phyloP scores from a whole-genome alignment of 2,888 invertebrate genomes.

The Nudaria mundana region DNA sequence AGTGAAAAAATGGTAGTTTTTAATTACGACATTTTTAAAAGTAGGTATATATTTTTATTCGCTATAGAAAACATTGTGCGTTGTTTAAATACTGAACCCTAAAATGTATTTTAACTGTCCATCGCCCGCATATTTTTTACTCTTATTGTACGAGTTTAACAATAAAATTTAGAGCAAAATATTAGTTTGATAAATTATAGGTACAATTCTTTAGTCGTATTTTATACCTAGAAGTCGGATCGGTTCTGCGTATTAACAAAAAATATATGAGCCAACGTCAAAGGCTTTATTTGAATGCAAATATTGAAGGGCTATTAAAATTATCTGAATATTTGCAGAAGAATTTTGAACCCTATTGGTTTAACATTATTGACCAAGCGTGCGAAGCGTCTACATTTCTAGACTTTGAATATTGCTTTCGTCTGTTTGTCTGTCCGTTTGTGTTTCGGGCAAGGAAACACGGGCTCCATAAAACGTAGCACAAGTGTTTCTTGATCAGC shows the following conservation, averaged over 20 bases:
- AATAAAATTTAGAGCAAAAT: slow-evolving; percentile 68
- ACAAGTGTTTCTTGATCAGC: too few species aligned
- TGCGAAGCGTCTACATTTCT: too few species aligned
- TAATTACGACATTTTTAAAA: too few species aligned
- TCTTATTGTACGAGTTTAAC: slow-evolving; percentile 40
- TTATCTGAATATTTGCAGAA: neutral
- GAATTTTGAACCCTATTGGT: too few species aligned
- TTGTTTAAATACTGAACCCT: slow-evolving; percentile 38
- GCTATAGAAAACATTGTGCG: too few species aligned
- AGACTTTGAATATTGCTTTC: too few species aligned
- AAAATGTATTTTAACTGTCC: slow-evolving; percentile 32
- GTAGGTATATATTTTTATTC: too few species aligned
- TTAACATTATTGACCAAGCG: too few species aligned
- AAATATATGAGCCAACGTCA: slow-evolving; percentile 7
- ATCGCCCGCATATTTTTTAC: slow-evolving; percentile 35
- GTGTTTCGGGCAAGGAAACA: too few species aligned
- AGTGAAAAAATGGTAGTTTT: too few species aligned
- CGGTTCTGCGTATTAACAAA: slow-evolving; percentile 23
- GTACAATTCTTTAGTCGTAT: slow-evolving; percentile 27
- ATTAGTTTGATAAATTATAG: slow-evolving; percentile 50
- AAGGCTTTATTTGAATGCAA: slow-evolving; percentile 8
- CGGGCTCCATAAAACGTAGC: too few species aligned
- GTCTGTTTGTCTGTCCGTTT: too few species aligned
- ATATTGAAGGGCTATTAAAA: neutral
- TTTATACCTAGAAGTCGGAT: slow-evolving; percentile 33